A percentile compares a stretch with the other conserved stretches of the same genome.
Conservation (phyloP, 2,888 invertebrate species). For the Lydus trimaculatus region DNA sequence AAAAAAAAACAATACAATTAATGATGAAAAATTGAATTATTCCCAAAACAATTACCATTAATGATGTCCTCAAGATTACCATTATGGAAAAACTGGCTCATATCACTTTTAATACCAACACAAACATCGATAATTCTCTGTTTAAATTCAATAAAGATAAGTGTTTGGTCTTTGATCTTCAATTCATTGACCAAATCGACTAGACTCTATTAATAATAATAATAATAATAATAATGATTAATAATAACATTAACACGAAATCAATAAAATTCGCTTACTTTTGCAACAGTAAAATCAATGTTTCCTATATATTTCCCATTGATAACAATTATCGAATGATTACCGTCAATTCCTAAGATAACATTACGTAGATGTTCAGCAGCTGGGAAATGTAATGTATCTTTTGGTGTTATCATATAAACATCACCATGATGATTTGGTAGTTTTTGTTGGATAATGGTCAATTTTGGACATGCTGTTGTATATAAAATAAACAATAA, state of each 20-base stretch:
- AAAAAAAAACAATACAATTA: background rate
- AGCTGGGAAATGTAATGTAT: constrained; percentile 80
- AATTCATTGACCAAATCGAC: constrained; percentile 9
- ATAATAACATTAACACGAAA: background rate
- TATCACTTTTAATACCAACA: constrained; percentile 12
- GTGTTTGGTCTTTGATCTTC: background rate
- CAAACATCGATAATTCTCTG: constrained; percentile 13
- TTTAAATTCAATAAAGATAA: constrained; percentile 13
- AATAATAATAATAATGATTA: background rate
- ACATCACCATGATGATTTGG: constrained; percentile 49
- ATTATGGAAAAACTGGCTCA: constrained; percentile 11
- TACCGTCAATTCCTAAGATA: constrained; percentile 54
- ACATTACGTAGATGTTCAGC: constrained; percentile 74
- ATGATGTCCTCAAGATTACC: background rate
- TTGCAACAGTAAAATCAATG: constrained; percentile 69
- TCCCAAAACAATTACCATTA: background rate
- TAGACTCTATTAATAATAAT: constrained; percentile 3
- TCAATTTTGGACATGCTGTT: constrained; percentile 62
- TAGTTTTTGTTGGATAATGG: constrained; percentile 52
- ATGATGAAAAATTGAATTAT: background rate
- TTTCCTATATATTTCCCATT: constrained; percentile 65
- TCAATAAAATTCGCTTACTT: constrained; percentile 57
- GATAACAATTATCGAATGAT: constrained; percentile 52
- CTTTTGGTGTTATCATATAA: constrained; percentile 70
- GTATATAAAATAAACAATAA: constrained; percentile 63